Evolutionary conservation across 2,797 vertebrate species (phyloP).

Genomic region (Moxostoma hubbsi): DNA sequence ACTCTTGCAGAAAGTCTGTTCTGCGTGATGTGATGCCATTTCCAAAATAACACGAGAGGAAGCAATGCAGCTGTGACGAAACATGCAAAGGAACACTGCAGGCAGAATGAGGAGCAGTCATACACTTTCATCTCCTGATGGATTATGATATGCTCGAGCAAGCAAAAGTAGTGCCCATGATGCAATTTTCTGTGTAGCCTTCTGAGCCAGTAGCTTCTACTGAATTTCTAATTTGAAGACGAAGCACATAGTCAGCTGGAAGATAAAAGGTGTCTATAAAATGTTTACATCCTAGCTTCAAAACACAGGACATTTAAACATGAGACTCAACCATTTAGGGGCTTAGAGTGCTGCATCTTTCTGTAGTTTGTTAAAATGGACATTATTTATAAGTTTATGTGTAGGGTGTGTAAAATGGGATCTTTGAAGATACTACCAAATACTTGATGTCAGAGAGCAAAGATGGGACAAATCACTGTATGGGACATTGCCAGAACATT

Average conservation of each 20-base stretch:
- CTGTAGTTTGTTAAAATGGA: too few species aligned
- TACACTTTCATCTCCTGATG: conserved; percentile 36
- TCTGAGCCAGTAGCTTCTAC: conserved; percentile 19
- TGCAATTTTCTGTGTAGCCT: conserved; percentile 14
- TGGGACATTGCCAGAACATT: conserved; percentile 18
- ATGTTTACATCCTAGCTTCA: not conserved
- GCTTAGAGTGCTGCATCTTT: too few species aligned
- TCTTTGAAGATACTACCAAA: not conserved
- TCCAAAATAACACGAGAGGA: conserved; percentile 44
- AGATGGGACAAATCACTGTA: conserved; percentile 12
- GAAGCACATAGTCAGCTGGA: too few species aligned
- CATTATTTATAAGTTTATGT: not conserved
- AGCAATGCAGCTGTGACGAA: conserved; percentile 35
- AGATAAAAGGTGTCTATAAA: too few species aligned
- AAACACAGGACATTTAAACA: not conserved
- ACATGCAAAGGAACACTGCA: conserved; percentile 11
- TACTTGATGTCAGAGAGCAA: conserved; percentile 9
- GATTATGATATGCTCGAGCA: conserved; percentile 12
- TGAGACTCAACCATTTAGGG: too few species aligned
- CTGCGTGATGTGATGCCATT: conserved; percentile 7
- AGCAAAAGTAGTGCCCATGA: not conserved
- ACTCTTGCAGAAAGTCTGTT: conserved; percentile 38
- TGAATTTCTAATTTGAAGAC: not conserved
- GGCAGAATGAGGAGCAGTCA: conserved; percentile 18
- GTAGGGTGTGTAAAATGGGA: not conserved